Evolutionary conservation across 2,797 vertebrate species (phyloP).

Genomic region (Acipenser transmontanus): DNA sequence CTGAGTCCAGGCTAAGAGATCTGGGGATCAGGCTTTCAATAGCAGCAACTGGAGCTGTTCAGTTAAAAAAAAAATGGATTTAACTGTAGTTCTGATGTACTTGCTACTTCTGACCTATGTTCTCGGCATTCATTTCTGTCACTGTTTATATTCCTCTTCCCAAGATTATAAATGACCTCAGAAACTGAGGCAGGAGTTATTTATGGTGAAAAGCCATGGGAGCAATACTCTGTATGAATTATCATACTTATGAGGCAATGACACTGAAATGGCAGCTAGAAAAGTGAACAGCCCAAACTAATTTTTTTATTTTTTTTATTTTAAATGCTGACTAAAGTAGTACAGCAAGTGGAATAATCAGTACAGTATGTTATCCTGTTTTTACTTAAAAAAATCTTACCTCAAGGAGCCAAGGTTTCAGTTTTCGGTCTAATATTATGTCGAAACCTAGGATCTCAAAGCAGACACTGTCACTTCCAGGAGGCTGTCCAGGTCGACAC

Average conservation of each 20-base stretch:
- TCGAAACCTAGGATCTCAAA: slow-evolving; percentile 96
- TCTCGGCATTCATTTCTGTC: slow-evolving; percentile 29
- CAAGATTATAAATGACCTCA: not conserved
- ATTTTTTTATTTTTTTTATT: not conserved
- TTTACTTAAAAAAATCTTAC: slow-evolving; percentile 46
- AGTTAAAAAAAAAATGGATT: slow-evolving; percentile 11
- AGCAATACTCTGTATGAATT: not conserved
- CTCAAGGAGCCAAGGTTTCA: slow-evolving; percentile 97
- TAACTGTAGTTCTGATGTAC: slow-evolving; percentile 49
- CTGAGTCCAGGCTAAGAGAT: slow-evolving; percentile 62
- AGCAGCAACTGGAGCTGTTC: slow-evolving; percentile 38
- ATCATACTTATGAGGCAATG: not conserved
- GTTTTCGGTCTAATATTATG: slow-evolving; percentile 93
- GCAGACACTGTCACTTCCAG: slow-evolving; percentile 94
- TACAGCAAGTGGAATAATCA: not conserved
- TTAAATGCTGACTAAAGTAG: not conserved
- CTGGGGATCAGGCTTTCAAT: slow-evolving; percentile 66
- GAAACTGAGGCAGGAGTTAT: not conserved
- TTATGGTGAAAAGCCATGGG: not conserved
- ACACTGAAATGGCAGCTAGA: slow-evolving; percentile 1
- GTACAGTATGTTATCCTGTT: not conserved
- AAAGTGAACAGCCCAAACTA: not conserved
- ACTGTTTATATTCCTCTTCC: not conserved
- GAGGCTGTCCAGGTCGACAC: slow-evolving; percentile 92
- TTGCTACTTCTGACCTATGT: not conserved